Evolutionary conservation across 2,888 invertebrate genomes (phyloP), one percentile per base, ranked within the genome.

Genomic region (Caradrina clavipalpis): DNA sequence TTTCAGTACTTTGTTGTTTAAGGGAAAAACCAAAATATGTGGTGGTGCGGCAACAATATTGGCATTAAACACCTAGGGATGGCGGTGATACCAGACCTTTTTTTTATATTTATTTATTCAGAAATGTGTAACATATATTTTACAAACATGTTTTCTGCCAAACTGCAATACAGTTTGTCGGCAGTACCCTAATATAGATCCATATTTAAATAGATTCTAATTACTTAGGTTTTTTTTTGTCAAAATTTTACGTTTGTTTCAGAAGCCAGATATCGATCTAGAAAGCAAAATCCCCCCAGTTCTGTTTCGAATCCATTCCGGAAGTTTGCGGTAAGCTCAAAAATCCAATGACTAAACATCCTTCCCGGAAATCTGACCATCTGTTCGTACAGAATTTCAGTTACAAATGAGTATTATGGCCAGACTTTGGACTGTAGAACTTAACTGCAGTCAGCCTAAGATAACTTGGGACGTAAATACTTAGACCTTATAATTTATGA

Each of bases 351-450:
- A 73, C 31, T 74, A 51, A 67, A 22, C 31, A 22, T 22, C 31
- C 47, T 74, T 61, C 49, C 31, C n/a, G 11, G 68, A 61, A 68
- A 53, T 42, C 22, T 35, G 31, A 57, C 56, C 51, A 57, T 60
- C 21, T 67, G 51, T 51, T 42, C 1, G 19, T 53, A 42, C 1
- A 10, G 45, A 13, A 49, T 42, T 57, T 19, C 11, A 19, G 8
- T 21, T 2, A 21, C 22, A 8, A 45, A 50, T 55, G 22, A 26
- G 10, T 26, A n/a, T 42, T 59, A 42, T n/a, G 31, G 11, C 19
- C 13, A 63, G 42, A 42, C 19, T 64, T 73, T 65, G 49, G 35
- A 59, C 39, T 51, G 17, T n/a, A 26, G 11, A 10, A 42, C 15
- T 0, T 35, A 35, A 35, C 4, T 42, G 15, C 17, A 45, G 45